Percentiles rank a stretch among this genome's conserved stretches.
Evolutionary conservation across 2,113 vertebrate genomes (phyloP).

Genomic region (Bos taurus): DNA sequence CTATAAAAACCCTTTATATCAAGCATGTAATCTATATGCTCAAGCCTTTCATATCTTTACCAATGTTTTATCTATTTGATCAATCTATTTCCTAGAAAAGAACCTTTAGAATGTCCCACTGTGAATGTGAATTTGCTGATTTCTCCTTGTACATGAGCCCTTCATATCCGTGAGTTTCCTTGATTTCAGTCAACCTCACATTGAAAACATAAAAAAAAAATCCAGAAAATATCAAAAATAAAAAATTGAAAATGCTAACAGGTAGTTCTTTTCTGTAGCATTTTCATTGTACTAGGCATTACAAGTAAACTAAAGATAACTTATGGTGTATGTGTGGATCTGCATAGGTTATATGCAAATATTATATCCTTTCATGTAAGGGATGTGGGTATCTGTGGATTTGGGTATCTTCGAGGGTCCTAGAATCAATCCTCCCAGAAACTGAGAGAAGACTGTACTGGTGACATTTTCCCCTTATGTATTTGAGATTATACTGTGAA

Average conservation of each 20-base stretch:
- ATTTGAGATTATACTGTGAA: neutral
- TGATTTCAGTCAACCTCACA: neutral
- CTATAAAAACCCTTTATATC: neutral
- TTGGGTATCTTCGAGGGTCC: neutral
- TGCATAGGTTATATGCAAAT: neutral
- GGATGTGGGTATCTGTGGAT: neutral
- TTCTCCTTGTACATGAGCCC: neutral
- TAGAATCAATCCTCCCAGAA: neutral
- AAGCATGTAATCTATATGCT: neutral
- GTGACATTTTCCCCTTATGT: neutral
- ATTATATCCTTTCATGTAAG: neutral
- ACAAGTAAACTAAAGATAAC: neutral
- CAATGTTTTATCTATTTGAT: neutral
- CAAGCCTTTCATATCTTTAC: neutral
- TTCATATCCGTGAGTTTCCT: neutral
- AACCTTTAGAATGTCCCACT: neutral
- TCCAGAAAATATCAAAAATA: neutral
- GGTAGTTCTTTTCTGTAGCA: accelerated
- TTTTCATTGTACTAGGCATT: neutral
- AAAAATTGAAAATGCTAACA: neutral
- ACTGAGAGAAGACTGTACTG: neutral
- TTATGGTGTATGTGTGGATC: neutral
- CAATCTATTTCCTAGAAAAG: neutral
- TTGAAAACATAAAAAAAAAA: neutral
- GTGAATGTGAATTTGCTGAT: neutral